phyloP scores from a whole-genome alignment of 2,888 invertebrate species.

The Fragum sueziense region DNA sequence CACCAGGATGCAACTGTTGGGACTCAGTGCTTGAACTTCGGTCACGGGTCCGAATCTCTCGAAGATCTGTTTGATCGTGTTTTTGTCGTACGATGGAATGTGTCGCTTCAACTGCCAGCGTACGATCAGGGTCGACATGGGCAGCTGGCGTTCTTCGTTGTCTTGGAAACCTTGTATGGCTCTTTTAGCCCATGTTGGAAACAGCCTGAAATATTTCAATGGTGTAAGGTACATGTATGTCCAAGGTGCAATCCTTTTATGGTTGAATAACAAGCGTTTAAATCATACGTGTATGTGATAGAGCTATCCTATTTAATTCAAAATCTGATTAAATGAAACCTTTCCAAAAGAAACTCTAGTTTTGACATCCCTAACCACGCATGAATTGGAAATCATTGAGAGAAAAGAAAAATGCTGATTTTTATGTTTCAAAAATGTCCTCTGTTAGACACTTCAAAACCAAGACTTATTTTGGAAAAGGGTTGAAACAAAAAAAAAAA shows the following conservation, averaged over 20 bases:
- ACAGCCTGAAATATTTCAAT: conserved; percentile 36
- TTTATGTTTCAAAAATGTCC: neutral
- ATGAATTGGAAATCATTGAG: no score
- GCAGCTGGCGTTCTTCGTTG: conserved; percentile 60
- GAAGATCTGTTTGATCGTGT: conserved; percentile 41
- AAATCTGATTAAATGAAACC: no score
- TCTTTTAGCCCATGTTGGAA: conserved; percentile 47
- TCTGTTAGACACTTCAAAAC: no score
- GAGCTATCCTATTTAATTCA: no score
- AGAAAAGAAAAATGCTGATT: neutral
- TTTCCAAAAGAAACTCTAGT: no score
- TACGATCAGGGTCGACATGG: conserved; percentile 60
- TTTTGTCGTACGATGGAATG: conserved; percentile 52
- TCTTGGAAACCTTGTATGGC: conserved; percentile 41
- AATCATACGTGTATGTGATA: no score
- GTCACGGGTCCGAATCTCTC: conserved; percentile 55
- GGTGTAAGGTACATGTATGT: no score
- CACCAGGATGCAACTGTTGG: conserved; percentile 65
- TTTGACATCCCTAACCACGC: no score
- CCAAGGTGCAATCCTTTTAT: no score
- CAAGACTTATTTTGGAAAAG: neutral
- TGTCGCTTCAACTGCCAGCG: conserved; percentile 63
- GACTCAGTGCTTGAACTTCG: conserved; percentile 54
- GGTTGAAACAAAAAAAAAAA: neutral
- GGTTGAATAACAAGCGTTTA: no score